Evolutionary conservation across 64 coral and sea anemone genomes (phyloP), one percentile per base, ranked within the genome.

Genomic region (Pachyseris speciosa): DNA sequence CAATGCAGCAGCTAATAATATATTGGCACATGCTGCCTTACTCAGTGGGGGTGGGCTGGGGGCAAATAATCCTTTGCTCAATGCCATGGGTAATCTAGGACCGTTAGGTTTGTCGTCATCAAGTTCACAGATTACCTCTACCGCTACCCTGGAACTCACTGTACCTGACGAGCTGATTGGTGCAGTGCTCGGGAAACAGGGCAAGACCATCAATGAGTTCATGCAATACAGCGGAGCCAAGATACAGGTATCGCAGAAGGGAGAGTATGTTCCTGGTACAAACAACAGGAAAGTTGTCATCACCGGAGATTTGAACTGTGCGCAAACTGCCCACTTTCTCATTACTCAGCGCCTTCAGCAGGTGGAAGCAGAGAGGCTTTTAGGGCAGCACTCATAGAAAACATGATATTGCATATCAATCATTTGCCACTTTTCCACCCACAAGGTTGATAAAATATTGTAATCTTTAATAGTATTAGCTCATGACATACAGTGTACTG

Each of bases 201-300:
- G 97, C 22, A 99, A 95, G 28, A 99, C 97, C 87, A 92, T 99
- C 64, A 99, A 90, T 36, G 97, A 99, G 48, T 93, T 99, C 44
- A 99, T 99, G 97, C 97, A 99, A 47, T 99, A 95, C 75, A 99
- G 97, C 69, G 94, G 94, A 33, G 97, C 97, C 1, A 70, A 88
- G 26, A 99, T 99, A 64, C 89, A 95, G 86, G 94, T 99, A 32
- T 99, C 97, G 0, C 97, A 99, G 16, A 99, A 99, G 69, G 97
- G 97, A 22, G 97, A 99, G 49, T 99, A 92, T 90, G 86, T 99
- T 72, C 90, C 94, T 33, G 97, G 97, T 41, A 99, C 97, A 28
- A 93, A 87, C 72, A 99, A 99, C 75, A 89, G 97, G 67, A 99
- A 99, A 91, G 97, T 99, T 43, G 97, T 99, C 43, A 99, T 99